A percentile compares a stretch with the other conserved stretches of the same genome.
Conservation (phyloP, 2,797 vertebrate species). For the Sebastes ruberrimus region DNA sequence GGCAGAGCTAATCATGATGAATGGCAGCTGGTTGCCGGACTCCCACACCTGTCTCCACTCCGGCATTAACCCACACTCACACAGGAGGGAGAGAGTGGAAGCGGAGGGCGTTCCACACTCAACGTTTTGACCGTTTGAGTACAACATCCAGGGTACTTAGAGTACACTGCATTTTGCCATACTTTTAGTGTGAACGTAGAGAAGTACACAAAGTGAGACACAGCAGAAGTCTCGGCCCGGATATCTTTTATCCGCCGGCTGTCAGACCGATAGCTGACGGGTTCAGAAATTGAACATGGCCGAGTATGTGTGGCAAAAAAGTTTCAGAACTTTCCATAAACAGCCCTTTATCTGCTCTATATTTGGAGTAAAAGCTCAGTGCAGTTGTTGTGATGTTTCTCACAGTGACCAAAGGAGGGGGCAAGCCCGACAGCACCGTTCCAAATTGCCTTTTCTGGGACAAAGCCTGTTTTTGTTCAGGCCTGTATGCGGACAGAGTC, state of each 20-base stretch:
- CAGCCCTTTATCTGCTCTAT: neutral
- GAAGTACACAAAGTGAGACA: too few species aligned
- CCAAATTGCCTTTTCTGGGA: constrained; percentile 64
- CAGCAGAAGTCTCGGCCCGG: too few species aligned
- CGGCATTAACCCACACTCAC: neutral
- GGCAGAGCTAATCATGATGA: neutral
- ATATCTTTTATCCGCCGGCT: too few species aligned
- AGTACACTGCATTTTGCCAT: too few species aligned
- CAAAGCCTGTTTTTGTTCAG: constrained; percentile 65
- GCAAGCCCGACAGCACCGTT: constrained; percentile 30
- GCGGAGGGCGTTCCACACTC: too few species aligned
- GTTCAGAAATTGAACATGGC: neutral
- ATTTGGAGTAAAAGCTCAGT: constrained; percentile 6
- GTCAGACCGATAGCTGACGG: too few species aligned
- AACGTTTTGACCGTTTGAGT: too few species aligned
- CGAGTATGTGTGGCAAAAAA: constrained; percentile 1
- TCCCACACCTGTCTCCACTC: too few species aligned
- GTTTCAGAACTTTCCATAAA: constrained; percentile 5
- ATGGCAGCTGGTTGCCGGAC: neutral
- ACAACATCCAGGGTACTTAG: too few species aligned
- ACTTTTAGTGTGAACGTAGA: too few species aligned
- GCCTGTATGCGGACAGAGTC: constrained; percentile 53
- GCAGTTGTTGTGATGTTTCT: constrained; percentile 50
- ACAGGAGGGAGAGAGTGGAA: neutral
- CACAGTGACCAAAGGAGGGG: constrained; percentile 17